phyloP scores from a whole-genome alignment of 2,888 invertebrate species.

The Cenopis cana region DNA sequence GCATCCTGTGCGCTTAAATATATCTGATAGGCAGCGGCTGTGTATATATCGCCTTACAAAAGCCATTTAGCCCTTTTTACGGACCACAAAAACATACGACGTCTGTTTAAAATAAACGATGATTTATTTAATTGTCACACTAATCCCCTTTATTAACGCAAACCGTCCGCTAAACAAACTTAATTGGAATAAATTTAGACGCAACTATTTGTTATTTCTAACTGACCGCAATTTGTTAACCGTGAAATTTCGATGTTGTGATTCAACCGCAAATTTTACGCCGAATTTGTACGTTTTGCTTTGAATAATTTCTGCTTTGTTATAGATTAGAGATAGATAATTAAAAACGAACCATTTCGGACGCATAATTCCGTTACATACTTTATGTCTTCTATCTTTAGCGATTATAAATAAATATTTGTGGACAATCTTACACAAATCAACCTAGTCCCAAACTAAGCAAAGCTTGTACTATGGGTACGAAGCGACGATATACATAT shows the following conservation, averaged over 20 bases:
- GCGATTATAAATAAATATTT: too few species aligned
- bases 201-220: conserved; percentile 34
- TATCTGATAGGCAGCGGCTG: too few species aligned
- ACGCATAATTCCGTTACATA: not conserved
- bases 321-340: not conserved
- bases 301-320: not conserved
- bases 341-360: not conserved
- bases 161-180: conserved; percentile 34
- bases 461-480: too few species aligned
- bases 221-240: conserved; percentile 36
- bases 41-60: not conserved
- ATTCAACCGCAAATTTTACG: conserved; percentile 20
- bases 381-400: too few species aligned
- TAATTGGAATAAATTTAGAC: conserved; percentile 41
- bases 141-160: conserved; percentile 20
- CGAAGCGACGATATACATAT: too few species aligned
- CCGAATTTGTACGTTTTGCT: conserved; percentile 11
- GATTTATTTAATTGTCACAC: conserved; percentile 26
- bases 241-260: conserved; percentile 32
- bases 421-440: too few species aligned
- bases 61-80: not conserved
- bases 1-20: too few species aligned
- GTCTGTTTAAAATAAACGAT: conserved; percentile 28
- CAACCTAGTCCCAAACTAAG: too few species aligned
- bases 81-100: not conserved